These are phyloP conservation scores for Neodiprion pinetum DNA, from an alignment of 1,140 invertebrate species.

Conservation along the genomic window DNA sequence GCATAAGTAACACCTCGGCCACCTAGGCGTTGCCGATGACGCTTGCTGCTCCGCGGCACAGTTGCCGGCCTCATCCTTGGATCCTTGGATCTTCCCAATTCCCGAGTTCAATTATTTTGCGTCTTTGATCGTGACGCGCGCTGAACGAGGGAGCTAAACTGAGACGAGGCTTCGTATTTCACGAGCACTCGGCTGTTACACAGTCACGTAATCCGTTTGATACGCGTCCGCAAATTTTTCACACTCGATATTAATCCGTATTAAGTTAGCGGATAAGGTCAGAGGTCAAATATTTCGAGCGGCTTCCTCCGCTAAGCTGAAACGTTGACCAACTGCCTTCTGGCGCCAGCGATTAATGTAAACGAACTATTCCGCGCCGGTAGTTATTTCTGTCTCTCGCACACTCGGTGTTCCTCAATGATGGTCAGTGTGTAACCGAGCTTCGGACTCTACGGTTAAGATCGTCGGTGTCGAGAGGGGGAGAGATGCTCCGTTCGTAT, in stretches of 20 bases:
- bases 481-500: neutral
- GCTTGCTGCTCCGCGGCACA: neutral
- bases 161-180: too few species aligned
- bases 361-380: neutral
- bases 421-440: neutral
- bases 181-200: too few species aligned
- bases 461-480: too few species aligned
- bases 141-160: too few species aligned
- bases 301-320: neutral
- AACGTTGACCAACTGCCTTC: neutral
- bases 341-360: slow-evolving; percentile 6
- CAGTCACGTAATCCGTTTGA: too few species aligned
- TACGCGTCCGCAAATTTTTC: too few species aligned
- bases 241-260: neutral
- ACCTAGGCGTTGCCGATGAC: slow-evolving; percentile 34
- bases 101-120: too few species aligned
- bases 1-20: slow-evolving; percentile 47
- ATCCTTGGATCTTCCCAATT: too few species aligned
- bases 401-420: neutral
- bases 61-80: too few species aligned
- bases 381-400: neutral
- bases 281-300: neutral
- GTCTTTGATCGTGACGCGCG: too few species aligned
- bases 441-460: too few species aligned
- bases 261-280: neutral